phyloP scores from a whole-genome alignment of 2,888 invertebrate species.

The Acleris sparsana region DNA sequence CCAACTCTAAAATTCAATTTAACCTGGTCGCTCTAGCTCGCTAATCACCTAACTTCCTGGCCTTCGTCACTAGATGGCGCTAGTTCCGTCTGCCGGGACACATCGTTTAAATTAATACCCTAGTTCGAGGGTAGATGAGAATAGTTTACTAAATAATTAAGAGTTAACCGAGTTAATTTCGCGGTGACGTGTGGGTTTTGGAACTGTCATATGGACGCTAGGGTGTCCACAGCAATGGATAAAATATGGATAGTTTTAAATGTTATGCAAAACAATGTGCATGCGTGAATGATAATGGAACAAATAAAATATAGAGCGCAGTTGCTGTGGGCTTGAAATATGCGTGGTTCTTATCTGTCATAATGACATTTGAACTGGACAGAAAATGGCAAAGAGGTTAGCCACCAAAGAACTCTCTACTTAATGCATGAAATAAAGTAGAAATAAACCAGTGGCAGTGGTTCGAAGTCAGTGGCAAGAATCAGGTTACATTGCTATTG shows the following conservation, averaged over 20 bases:
- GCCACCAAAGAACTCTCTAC: too few relatives aligned
- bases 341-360: too few relatives aligned
- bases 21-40: constrained; percentile 12
- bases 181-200: constrained; percentile 6
- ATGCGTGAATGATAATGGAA: too few relatives aligned
- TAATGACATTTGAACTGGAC: too few relatives aligned
- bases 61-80: constrained; percentile 33
- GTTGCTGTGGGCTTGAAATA: too few relatives aligned
- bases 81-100: constrained; percentile 18
- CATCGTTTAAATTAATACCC: constrained; percentile 18
- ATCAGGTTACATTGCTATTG: too few relatives aligned
- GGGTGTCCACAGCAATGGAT: neutral
- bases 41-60: constrained; percentile 19
- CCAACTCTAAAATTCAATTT: constrained; percentile 14
- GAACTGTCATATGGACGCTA: neutral
- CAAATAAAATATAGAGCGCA: too few relatives aligned
- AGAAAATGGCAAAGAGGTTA: too few relatives aligned
- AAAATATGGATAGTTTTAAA: neutral
- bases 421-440: too few relatives aligned
- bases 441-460: too few relatives aligned
- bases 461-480: too few relatives aligned
- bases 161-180: constrained; percentile 26
- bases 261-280: neutral
- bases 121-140: constrained; percentile 16
- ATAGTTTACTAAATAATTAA: constrained; percentile 34